Evolutionary conservation across 2,797 vertebrate species (phyloP), one percentile per base, ranked within the genome.

Genomic region (Ceryle rudis): DNA sequence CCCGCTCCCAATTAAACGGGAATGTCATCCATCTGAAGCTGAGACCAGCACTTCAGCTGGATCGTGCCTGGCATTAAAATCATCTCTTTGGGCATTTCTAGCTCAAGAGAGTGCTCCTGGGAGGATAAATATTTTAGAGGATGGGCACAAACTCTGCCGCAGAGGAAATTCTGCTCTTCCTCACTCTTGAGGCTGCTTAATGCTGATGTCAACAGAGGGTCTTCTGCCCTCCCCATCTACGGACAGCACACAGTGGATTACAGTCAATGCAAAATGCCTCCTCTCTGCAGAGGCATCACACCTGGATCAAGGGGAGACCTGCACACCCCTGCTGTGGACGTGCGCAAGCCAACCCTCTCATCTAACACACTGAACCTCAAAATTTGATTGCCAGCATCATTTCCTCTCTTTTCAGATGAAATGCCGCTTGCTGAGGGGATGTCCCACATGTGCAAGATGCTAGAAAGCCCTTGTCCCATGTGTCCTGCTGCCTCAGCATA

Each of bases 231-330:
- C 46, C 37, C 19, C 57, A n/a, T 61, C 69, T 33, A 10, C 1
- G 33, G 62, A 52, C 0, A 6, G 62, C 70, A 47, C 16, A 2
- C 0, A 0, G 20, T 0, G 4, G 18, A 6, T 23, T 35, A 21
- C 0, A 2, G n/a, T n/a, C 22, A 20, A 1, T 44, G 31, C 9
- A 52, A 81, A 95, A 70, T 0, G 0, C 22, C 37, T 57, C 20
- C 31, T 65, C 28, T 73, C 29, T 35, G 1, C 15, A 8, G 66
- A 35, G n/a, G 15, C 22, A 58, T 37, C 22, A 37, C 3, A 0
- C 9, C 46, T 0, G 0, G 39, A 70, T 74, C 23, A 80, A 51
- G 31, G 55, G 58, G 14, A 47, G 31, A 55, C 28, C 31, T 31
- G 73, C 19, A 55, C 22, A 20, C 7, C 28, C 9, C 7, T 57